Conservation (phyloP, 2,888 invertebrate species). For the Ischnura elegans region DNA sequence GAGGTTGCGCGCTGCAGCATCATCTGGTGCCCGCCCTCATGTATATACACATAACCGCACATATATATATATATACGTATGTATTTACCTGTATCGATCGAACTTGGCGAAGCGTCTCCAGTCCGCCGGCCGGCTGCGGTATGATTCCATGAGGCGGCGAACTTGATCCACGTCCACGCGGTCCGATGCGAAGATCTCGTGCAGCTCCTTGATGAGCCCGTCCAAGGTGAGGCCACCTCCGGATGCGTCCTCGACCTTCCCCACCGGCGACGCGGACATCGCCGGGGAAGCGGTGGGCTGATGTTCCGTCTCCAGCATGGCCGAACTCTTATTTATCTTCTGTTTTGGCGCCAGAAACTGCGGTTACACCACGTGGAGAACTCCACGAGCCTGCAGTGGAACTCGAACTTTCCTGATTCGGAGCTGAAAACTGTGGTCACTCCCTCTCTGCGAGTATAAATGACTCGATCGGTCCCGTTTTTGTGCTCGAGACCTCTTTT, state of each 20-base stretch:
- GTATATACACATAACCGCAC: background rate
- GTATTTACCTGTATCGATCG: constrained; percentile 89
- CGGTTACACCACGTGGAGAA: too few relatives aligned
- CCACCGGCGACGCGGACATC: background rate
- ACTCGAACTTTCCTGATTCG: too few relatives aligned
- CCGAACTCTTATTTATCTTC: too few relatives aligned
- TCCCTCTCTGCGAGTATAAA: too few relatives aligned
- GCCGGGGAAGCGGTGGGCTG: background rate
- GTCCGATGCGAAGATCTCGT: constrained; percentile 88
- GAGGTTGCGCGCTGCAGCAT: background rate
- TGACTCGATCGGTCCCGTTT: too few relatives aligned
- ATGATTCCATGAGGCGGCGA: constrained; percentile 87
- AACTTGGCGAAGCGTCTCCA: constrained; percentile 98
- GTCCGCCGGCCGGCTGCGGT: constrained; percentile 93
- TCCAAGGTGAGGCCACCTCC: constrained; percentile 76
- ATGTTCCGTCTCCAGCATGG: background rate
- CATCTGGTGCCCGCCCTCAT: background rate
- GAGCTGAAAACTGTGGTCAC: too few relatives aligned
- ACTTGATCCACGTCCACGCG: constrained; percentile 95
- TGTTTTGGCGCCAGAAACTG: too few relatives aligned
- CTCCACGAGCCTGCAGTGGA: too few relatives aligned
- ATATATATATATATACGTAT: background rate
- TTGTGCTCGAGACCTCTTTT: too few relatives aligned
- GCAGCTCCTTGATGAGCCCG: constrained; percentile 85
- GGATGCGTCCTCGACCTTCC: background rate